Evolutionary conservation across 1,140 invertebrate species (phyloP), one percentile per base, ranked within the genome.

Genomic region (Bactericera cockerelli): DNA sequence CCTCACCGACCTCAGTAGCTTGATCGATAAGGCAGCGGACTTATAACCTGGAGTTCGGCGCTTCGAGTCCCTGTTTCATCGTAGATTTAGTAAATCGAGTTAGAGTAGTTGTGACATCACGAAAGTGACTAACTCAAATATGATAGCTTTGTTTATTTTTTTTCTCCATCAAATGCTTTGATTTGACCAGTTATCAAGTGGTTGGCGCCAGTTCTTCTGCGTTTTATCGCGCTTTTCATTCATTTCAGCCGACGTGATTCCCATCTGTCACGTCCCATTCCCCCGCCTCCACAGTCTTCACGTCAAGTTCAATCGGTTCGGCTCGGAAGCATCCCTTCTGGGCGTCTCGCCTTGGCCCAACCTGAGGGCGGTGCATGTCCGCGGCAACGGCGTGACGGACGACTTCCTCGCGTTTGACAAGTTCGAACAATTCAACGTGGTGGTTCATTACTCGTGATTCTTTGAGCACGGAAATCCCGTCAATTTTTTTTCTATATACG

Each of bases 201-300:
- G 28, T 4, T 31, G 28, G 13, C 28, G 28, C 19, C 42, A 49
- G 42, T 10, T n/a, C n/a, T n/a, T n/a, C n/a, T 4, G n/a, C n/a
- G 42, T 19, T 16, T 16, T 10, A 8, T 49, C 42, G 4, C 8
- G 22, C 8, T 6, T 49, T 16, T 16, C 4, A 49, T 49, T 6
- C 6, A n/a, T 8, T 19, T 22, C n/a, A 16, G 22, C 3, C n/a
- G 42, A 49, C 22, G 22, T 49, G n/a, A 49, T 19, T 19, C 42
- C 42, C n/a, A 49, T 49, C 42, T 49, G n/a, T 16, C 42, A 49
- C 22, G 42, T 49, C 4, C 42, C 42, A 19, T 49, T 49, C 42
- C 42, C 42, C 6, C 42, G n/a, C 19, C 22, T 49, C 8, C 42
- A 49, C 42, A 49, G 8, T 8, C n/a, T 49, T 6, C 22, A 49